A percentile compares a stretch with the other conserved stretches of the same genome.
These are phyloP conservation scores for Limnephilus rhombicus DNA, from an alignment of 2,888 invertebrate species.

Conservation along the genomic window DNA sequence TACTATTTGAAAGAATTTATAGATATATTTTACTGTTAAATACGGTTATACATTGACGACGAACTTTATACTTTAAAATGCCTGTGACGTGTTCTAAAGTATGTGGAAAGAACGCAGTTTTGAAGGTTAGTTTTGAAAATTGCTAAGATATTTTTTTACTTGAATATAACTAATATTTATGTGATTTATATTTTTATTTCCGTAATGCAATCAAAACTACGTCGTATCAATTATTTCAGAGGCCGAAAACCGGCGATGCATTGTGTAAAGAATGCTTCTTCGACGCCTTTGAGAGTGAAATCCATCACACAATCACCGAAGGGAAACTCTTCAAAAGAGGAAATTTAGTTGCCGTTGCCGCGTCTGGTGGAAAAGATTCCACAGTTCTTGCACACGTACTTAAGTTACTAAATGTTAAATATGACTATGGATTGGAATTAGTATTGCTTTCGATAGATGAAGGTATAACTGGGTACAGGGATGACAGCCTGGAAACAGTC, in stretches of 20 bases:
- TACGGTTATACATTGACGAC: not conserved
- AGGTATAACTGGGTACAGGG: slow-evolving; percentile 97
- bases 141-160: not conserved
- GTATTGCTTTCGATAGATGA: slow-evolving; percentile 97
- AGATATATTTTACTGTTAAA: not conserved
- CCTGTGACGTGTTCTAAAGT: slow-evolving; percentile 78
- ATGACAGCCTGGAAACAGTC: slow-evolving; percentile 97
- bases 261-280: slow-evolving; percentile 97
- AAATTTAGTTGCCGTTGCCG: slow-evolving; percentile 94
- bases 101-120: slow-evolving; percentile 86
- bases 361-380: slow-evolving; percentile 97
- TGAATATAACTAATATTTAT: too few species aligned
- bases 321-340: slow-evolving; percentile 90
- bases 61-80: slow-evolving; percentile 42
- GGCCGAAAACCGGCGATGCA: slow-evolving; percentile 94
- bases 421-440: slow-evolving; percentile 93
- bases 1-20: not conserved
- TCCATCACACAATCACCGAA: slow-evolving; percentile 92
- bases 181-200: too few species aligned
- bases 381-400: slow-evolving; percentile 97
- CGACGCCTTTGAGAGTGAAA: slow-evolving; percentile 94
- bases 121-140: slow-evolving; percentile 79
- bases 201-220: slow-evolving; percentile 30
- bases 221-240: slow-evolving; percentile 75
- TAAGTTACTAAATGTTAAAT: slow-evolving; percentile 92